Base-by-base conservation (phyloP, 2,797 vertebrate species). In the Pseudopleuronectes americanus region DNA sequence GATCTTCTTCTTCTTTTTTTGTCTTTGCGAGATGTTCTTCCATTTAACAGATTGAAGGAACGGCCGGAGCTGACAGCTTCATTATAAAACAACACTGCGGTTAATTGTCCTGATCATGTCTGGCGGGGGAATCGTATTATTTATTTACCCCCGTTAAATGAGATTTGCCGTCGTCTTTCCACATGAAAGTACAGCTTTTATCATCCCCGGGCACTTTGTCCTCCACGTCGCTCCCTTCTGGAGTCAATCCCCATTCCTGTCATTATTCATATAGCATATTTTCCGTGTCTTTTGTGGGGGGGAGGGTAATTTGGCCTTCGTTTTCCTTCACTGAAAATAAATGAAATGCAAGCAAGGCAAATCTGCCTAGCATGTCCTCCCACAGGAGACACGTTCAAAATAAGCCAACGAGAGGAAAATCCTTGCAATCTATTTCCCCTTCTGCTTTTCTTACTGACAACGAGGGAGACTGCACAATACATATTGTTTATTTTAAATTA, bases 311-410 rank as follows among this genome's bases (percentile, higher is more conserved):
- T 47, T 47, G 66, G 14, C 48, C 55, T 28, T 12, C 1, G 0
- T 47, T 55, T 55, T 64, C 22, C 47, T 77, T 71, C 58, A 26
- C 69, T 74, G 53, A 81, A 82, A 86, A 76, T 83, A 66, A 88
- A 90, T 82, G 75, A 88, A 89, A 90, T 89, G 88, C 87, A 87
- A 87, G 87, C 84, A 81, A 88, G 83, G 77, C 57, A 74, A 85
- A 78, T 77, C 77, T 77, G 65, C 81, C 57, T 74, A 14, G 55
- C 60, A 77, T 81, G 77, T 79, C 72, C 80, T 86, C 85, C 85
- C 68, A 88, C 74, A 68, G 79, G 71, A 83, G 81, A 81, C 36
- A 76, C 61, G 62, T 78, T 72, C 22, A 71, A 77, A 73, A 77
- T 73, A 84, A 83, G 62, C 63, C 71, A 86, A 84, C 70, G 28